Conservation (phyloP, 2,888 invertebrate genomes). For the Scrobipalpa atriplicella region DNA sequence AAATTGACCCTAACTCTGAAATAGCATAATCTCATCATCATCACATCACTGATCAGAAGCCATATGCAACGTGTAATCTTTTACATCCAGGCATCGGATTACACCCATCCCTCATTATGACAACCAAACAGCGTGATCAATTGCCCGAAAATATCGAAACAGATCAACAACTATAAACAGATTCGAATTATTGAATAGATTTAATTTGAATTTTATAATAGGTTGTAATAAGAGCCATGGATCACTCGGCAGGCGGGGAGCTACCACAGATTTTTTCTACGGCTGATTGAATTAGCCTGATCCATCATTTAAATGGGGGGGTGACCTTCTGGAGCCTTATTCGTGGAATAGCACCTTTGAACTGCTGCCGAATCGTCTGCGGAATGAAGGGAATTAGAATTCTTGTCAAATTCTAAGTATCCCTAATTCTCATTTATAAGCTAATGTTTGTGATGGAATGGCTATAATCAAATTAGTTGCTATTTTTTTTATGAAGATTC, state of each 20-base stretch:
- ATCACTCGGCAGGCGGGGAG: constrained; percentile 60
- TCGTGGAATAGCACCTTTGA: constrained; percentile 31
- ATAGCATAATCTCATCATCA: background rate
- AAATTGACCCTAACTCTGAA: too few relatives aligned
- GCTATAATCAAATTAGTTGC: background rate
- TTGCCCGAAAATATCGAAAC: constrained; percentile 11
- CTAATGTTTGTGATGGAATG: background rate
- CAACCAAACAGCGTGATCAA: constrained; percentile 20
- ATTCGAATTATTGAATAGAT: constrained; percentile 32
- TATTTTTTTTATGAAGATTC: background rate
- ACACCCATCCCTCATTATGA: constrained; percentile 19
- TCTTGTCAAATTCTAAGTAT: constrained; percentile 2
- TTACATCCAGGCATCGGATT: constrained; percentile 27
- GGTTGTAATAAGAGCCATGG: constrained; percentile 48
- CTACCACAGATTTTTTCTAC: constrained; percentile 55
- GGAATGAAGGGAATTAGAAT: background rate
- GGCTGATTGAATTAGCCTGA: constrained; percentile 70
- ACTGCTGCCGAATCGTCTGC: background rate
- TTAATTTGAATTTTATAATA: constrained; percentile 45
- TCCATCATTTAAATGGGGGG: constrained; percentile 66
- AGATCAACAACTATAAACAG: constrained; percentile 20
- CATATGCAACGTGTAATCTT: background rate
- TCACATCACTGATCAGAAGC: background rate
- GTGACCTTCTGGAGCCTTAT: constrained; percentile 46
- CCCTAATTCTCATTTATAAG: constrained; percentile 1